Conservation (phyloP, 35 echinoderm and acorn worm genomes). For the Diadema setosum region DNA sequence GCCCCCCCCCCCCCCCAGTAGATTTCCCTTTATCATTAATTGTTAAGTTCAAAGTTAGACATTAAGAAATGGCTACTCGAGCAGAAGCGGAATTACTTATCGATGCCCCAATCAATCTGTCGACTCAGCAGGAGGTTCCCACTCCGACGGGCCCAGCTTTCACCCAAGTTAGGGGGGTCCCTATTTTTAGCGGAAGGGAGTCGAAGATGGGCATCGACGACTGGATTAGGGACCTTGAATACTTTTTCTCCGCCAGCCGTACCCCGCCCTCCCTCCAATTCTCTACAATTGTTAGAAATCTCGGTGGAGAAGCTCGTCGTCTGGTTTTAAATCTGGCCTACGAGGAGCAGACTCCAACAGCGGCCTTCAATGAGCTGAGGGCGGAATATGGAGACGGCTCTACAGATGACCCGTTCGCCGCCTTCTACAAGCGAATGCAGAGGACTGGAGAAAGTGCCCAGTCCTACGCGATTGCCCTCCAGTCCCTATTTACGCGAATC, state of each 20-base stretch:
- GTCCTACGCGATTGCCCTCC: background rate
- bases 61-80: too few relatives aligned
- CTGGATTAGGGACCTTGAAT: constrained; percentile 15
- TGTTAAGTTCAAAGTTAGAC: too few relatives aligned
- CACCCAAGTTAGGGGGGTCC: constrained; percentile 3
- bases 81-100: background rate
- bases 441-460: background rate
- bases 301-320: constrained; percentile 7
- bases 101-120: too few relatives aligned
- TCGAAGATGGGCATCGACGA: background rate
- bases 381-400: background rate
- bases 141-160: too few relatives aligned
- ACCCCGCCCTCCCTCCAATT: constrained; percentile 1
- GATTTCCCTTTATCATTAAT: too few relatives aligned
- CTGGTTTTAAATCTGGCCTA: background rate
- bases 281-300: constrained; percentile 23
- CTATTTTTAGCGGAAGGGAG: background rate
- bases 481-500: background rate
- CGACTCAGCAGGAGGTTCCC: too few relatives aligned
- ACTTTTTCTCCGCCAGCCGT: background rate
- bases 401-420: background rate
- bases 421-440: background rate
- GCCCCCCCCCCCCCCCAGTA: too few relatives aligned
- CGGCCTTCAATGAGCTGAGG: background rate
- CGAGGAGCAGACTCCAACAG: background rate